A percentile compares a stretch with the other conserved stretches of the same genome.
Conservation (phyloP, 2,888 invertebrate species). For the Pandemis cinnamomeana region DNA sequence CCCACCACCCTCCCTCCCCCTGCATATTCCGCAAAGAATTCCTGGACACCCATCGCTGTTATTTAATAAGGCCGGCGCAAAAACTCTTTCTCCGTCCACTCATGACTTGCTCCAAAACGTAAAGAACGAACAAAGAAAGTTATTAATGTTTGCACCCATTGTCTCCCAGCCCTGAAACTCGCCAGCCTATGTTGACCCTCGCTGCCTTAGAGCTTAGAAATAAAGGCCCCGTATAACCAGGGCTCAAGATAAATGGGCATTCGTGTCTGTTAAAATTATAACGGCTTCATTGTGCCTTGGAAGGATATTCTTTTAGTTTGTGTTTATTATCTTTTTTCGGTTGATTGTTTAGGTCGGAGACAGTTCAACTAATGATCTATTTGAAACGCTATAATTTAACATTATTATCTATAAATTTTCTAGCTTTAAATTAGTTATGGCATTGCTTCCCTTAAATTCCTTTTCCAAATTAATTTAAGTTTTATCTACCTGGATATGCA, state of each 20-base stretch:
- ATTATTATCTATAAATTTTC: background rate
- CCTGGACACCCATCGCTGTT: conserved; percentile 11
- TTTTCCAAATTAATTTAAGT: no score
- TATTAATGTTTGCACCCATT: conserved; percentile 80
- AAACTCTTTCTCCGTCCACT: conserved; percentile 49
- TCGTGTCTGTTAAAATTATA: conserved; percentile 69
- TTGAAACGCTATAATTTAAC: background rate
- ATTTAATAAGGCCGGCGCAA: conserved; percentile 47
- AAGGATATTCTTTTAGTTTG: conserved; percentile 53
- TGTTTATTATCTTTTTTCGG: conserved; percentile 37
- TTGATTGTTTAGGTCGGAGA: conserved; percentile 36
- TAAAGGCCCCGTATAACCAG: conserved; percentile 46
- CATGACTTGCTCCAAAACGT: conserved; percentile 54
- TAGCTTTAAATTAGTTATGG: background rate
- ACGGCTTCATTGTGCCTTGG: conserved; percentile 70
- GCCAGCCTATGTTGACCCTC: conserved; percentile 57
- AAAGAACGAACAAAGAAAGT: conserved; percentile 71
- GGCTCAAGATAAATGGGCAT: conserved; percentile 58
- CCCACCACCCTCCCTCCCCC: background rate
- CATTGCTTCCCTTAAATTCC: background rate
- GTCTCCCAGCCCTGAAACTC: conserved; percentile 70
- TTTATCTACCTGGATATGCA: no score
- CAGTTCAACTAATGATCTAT: conserved; percentile 29
- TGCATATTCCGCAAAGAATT: conserved; percentile 9
- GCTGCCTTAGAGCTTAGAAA: conserved; percentile 44